Evolutionary conservation across 2,888 invertebrate species (phyloP), one percentile per base, ranked within the genome.

Genomic region (Cantharis flavilabris): DNA sequence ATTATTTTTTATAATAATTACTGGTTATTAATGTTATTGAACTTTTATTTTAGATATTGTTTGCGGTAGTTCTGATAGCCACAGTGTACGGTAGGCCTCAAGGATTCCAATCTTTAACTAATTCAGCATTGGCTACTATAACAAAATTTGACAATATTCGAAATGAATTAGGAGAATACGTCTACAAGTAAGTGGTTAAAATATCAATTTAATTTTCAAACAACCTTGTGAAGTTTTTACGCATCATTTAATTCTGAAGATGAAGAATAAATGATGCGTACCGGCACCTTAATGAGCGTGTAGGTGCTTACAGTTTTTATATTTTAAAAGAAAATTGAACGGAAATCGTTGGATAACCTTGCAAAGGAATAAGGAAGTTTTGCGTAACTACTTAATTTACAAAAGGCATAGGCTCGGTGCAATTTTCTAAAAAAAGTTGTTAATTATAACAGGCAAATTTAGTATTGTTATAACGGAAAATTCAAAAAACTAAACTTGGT

Each of bases 121-220:
- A 76, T 16, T 14, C 63, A n/a, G 76, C 73, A 4, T 23, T 63
- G 13, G 72, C 76, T 1, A n/a, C 23, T 10, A 76, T 76, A 11
- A 70, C 26, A 9, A 76, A 65, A 23, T 76, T 64, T 20, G 67
- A 62, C 5, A 70, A 33, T 11, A 16, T 16, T 11, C 62, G 20
- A 26, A 73, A 73, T 16, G 70, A 23, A 33, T 26, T 62, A 13
- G 76, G 76, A 16, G 76, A 73, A 72, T 76, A 76, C 16, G 49
- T 67, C 1, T 76, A 73, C 23, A 65, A 49, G 76, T 76, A 76
- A 76, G 76, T 76, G 33, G 30, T 18, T 23, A 16, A 28, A n/a
- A 26, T 72, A 65, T 63, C 20, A 14, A 9, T 10, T 10, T 16
- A 10, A 18, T n/a, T n/a, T 13, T 18, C 18, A 11, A 33, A 33